A percentile compares a stretch with the other conserved stretches of the same genome.
These are phyloP conservation scores for Nineta flava DNA, from an alignment of 2,888 invertebrate species.

Conservation along the genomic window DNA sequence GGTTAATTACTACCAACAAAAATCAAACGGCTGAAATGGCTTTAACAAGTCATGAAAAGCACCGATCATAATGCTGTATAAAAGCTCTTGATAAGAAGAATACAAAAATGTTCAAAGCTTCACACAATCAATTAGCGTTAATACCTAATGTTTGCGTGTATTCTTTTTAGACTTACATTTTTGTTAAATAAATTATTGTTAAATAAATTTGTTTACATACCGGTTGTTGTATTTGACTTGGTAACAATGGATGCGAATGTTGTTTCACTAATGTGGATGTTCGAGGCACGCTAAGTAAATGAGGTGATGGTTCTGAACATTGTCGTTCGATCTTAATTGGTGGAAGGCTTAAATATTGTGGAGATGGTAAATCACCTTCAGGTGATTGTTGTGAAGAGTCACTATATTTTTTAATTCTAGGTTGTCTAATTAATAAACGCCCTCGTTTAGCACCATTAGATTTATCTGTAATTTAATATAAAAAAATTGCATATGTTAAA, in stretches of 20 bases:
- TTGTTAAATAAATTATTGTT: no score
- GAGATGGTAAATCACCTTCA: conserved; percentile 11
- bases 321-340: conserved; percentile 36
- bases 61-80: no score
- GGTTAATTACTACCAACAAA: no score
- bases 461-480: conserved; percentile 11
- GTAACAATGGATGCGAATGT: conserved; percentile 46
- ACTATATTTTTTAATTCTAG: conserved; percentile 46
- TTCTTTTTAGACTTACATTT: no score
- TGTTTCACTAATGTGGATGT: conserved; percentile 43
- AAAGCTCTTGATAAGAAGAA: no score
- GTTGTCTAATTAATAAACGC: conserved; percentile 47
- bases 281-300: conserved; percentile 39
- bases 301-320: conserved; percentile 42
- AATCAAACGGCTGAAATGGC: no score
- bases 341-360: conserved; percentile 30
- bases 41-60: no score
- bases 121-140: no score
- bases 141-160: no score
- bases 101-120: no score
- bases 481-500: not conserved
- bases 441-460: conserved; percentile 41
- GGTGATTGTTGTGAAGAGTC: conserved; percentile 30
- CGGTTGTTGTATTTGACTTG: conserved; percentile 32
- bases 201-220: no score